Percentiles rank a stretch among this genome's conserved stretches.
phyloP scores from a whole-genome alignment of 2,113 vertebrate genomes.

The Clinocottus analis region DNA sequence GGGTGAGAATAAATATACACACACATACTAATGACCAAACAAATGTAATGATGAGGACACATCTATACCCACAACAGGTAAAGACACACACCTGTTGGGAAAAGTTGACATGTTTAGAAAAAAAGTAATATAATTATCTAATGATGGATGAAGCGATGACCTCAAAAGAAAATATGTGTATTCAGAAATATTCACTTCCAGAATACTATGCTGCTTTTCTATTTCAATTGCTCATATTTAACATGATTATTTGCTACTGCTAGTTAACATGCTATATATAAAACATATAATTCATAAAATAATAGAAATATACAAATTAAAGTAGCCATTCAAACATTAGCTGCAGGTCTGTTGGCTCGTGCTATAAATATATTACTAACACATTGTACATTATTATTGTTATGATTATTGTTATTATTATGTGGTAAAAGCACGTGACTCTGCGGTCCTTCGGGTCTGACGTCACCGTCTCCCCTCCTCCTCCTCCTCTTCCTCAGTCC shows the following conservation, averaged over 20 bases:
- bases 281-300: not conserved
- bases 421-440: slow-evolving; percentile 60
- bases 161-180: too few relatives aligned
- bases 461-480: slow-evolving; percentile 75
- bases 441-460: slow-evolving; percentile 79
- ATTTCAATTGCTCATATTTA: not conserved
- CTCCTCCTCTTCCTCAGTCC: slow-evolving; percentile 15
- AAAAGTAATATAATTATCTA: too few relatives aligned
- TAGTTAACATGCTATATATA: not conserved
- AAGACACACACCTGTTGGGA: too few relatives aligned
- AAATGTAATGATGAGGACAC: too few relatives aligned
- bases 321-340: not conserved
- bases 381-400: not conserved
- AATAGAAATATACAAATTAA: not conserved
- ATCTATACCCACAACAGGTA: too few relatives aligned
- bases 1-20: too few relatives aligned
- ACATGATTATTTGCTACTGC: not conserved
- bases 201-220: not conserved
- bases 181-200: not conserved
- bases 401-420: slow-evolving; percentile 12
- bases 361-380: not conserved
- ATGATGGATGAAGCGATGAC: too few relatives aligned
- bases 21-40: too few relatives aligned
- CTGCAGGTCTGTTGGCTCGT: too few relatives aligned
- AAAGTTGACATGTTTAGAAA: too few relatives aligned